Evolutionary conservation across 37 sponge, comb jelly and placozoan genomes (phyloP), one percentile per base, ranked within the genome.

Genomic region (Axinella damicornis): DNA sequence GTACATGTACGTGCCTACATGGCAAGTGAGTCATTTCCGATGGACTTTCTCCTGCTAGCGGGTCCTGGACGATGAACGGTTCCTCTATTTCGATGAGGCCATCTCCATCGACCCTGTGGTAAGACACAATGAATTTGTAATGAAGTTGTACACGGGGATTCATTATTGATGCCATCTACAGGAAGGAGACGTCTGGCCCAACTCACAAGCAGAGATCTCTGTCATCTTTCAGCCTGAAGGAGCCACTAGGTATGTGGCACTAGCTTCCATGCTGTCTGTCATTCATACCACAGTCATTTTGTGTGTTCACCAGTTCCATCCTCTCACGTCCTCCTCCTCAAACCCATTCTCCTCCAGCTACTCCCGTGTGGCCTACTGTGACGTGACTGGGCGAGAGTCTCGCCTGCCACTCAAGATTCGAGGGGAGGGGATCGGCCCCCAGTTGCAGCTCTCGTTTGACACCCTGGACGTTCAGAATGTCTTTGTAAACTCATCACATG

Each of bases 151-250:
- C 46, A 12, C 46, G 9, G 46, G 9, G 46, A 12, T 46, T 2
- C 5, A 2, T 2, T 22, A 11, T 61, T 25, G 25, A 61, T 61
- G 15, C 57, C 25, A 6, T 61, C 5, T 25, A n/a, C 60, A 92
- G 94, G 96, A 95, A 53, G 98, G 98, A 52, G 98, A 97, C 21
- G 85, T 98, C 20, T 98, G 99, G 99, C 99, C 99, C 38, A 94
- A 98, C 63, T 90, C 99, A 14, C 86, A 91, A 54, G 91, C 95
- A 25, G 93, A 92, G 27, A 73, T 98, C 16, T 92, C 92, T 39
- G 78, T 98, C 41, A 83, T 86, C 35, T 98, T 98, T 85, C 81
- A 75, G 56, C 99, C 99, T 16, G 77, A 83, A 16, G 85, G 86
- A 40, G 88, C 88, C 34, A 70, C 61, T 36, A 88, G 80, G 76